A percentile compares a stretch with the other conserved stretches of the same genome.
Evolutionary conservation across 2,888 invertebrate species (phyloP).

Genomic region (Euclidia mi): DNA sequence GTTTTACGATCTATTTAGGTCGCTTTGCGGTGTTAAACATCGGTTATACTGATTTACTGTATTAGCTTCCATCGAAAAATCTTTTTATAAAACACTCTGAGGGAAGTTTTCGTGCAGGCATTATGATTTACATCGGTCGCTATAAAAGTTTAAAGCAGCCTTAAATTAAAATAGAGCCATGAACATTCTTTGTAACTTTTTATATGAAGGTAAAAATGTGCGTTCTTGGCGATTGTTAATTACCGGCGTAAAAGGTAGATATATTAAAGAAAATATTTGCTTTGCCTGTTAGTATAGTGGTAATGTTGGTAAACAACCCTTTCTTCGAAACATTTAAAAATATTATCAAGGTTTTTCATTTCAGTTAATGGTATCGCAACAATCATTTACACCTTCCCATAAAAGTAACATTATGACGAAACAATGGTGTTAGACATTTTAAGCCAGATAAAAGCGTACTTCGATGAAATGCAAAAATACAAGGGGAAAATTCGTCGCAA

Average conservation of each 20-base stretch:
- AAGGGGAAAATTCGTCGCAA: slow-evolving; percentile 40
- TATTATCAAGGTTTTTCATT: slow-evolving; percentile 2
- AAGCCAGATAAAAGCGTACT: slow-evolving; percentile 16
- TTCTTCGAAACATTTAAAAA: not conserved
- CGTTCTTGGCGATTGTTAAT: not conserved
- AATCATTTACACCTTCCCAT: slow-evolving; percentile 1
- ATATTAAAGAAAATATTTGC: not conserved
- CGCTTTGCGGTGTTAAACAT: slow-evolving; percentile 42
- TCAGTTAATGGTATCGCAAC: not conserved
- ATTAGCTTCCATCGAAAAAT: slow-evolving; percentile 15
- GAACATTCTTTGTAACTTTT: not conserved
- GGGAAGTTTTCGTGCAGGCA: not conserved
- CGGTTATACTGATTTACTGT: slow-evolving; percentile 36
- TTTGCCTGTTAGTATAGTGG: not conserved
- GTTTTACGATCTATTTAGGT: slow-evolving; percentile 45
- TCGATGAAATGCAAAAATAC: slow-evolving; percentile 27
- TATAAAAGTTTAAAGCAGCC: slow-evolving; percentile 11
- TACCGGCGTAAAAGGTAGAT: not conserved
- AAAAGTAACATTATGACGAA: slow-evolving; percentile 9
- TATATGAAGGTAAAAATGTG: slow-evolving; percentile 1
- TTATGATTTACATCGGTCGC: not conserved
- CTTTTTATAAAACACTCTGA: slow-evolving; percentile 5
- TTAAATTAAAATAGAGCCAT: not conserved
- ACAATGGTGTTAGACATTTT: slow-evolving; percentile 15
- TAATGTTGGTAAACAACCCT: not conserved